Base-by-base conservation (phyloP, 2,113 vertebrate genomes). In the Microtus montanus region DNA sequence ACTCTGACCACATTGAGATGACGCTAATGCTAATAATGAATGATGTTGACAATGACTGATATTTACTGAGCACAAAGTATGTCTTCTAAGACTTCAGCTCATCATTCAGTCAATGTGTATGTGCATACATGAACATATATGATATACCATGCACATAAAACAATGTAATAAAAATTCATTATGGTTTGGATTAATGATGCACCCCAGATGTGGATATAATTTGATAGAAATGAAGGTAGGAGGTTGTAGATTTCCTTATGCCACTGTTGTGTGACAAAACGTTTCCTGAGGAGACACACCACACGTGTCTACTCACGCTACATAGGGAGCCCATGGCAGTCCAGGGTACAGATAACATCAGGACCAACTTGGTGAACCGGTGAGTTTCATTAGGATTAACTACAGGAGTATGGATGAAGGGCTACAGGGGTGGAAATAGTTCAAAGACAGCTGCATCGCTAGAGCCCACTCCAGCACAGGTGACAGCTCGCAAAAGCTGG, bases 191-290 rank as follows among this genome's bases (percentile, higher is more conserved):
- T 92, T 87, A 90, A 77, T 1, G 2, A 20, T 22, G 19, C 4
- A 49, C 17, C 14, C 58, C 64, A 47, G 19, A 64, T 87, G 89
- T 47, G 28, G 79, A 28, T 8, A 47, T 44, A 77, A 19, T 87
- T 28, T 61, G 26, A 87, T 75, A 30, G n/a, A 84, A 93, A 54
- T 28, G 14, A 86, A 91, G 9, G 35, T 83, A 38, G 2, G 12
- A n/a, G 17, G 19, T 88, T 93, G 95, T 64, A 78, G 38, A 91
- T 89, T n/a, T 77, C 80, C 61, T 84, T 63, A 22, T 20, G 54
- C 28, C 9, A 68, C 35, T 54, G n/a, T 19, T 30, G 54, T 38
- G 14, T 83, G 80, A 30, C n/a, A 63, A 82, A 61, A 17, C 38
- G 63, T 84, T 64, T 64, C 58, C 26, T 44, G 58, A n/a, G 61